Evolutionary conservation across 2,888 invertebrate species (phyloP), one percentile per base, ranked within the genome.

Genomic region (Suillia variegata): DNA sequence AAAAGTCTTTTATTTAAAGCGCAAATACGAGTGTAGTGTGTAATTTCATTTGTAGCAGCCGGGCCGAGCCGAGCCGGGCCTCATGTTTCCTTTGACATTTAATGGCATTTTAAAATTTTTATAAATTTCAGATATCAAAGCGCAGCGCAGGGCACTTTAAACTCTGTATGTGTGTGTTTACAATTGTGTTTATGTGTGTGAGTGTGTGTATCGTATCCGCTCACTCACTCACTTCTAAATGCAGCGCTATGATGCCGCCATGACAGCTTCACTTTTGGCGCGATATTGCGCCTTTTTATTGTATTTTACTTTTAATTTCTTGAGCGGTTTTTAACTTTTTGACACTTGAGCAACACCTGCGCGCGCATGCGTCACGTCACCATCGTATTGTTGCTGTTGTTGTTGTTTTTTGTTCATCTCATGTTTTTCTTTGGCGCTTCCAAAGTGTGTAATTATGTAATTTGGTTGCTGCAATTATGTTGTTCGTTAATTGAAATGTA

Each of bases 401-500:
- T n/a, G n/a, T 26, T 26, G 26, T 10, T 26, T 26, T 26, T 26
- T n/a, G n/a, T n/a, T n/a, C n/a, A n/a, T n/a, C n/a, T n/a, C n/a
- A n/a, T n/a, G n/a, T n/a, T 26, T 26, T 26, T 10, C 26, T 26
- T 26, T 26, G 6, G 26, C 26, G 6, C 10, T 26, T n/a, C 12
- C n/a, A 12, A 4, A 38, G 4, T 13, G 64, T 72, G 67, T 74
- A 74, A 75, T 73, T 73, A 75, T 69, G 70, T 73, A 75, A 73
- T 73, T 73, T 75, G 72, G 72, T 68, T 74, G 72, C 70, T 66
- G 75, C 74, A 73, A 73, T 73, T 73, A 74, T 73, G 75, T 70
- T 73, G 75, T 73, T 72, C 70, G 73, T 75, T 73, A 73, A 73
- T 73, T 75, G 73, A 73, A 73, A 73, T 75, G 74, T 75, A 74